A percentile compares a stretch with the other conserved stretches of the same genome.
Evolutionary conservation across 2,797 vertebrate genomes (phyloP).

Genomic region (Craterocephalus amniculus): DNA sequence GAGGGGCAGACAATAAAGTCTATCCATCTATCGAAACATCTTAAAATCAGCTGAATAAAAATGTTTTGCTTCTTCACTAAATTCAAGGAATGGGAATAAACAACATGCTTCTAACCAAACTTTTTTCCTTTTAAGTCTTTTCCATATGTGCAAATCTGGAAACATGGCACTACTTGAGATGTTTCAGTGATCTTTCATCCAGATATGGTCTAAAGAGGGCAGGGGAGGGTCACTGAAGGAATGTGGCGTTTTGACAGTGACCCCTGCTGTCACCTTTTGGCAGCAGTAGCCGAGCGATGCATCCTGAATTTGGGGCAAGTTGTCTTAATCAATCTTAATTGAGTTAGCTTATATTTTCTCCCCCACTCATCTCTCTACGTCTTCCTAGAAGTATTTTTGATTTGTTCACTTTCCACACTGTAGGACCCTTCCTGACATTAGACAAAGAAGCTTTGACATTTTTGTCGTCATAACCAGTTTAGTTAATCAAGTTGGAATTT

Average conservation of each 20-base stretch:
- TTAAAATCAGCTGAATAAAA: not conserved
- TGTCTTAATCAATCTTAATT: conserved; percentile 52
- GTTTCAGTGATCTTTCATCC: conserved; percentile 31
- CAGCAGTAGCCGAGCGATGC: conserved; percentile 11
- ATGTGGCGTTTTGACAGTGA: conserved; percentile 47
- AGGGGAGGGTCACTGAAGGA: conserved; percentile 48
- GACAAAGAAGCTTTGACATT: conserved; percentile 52
- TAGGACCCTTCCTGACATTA: conserved; percentile 9
- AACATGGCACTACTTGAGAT: conserved; percentile 32
- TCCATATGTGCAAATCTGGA: conserved; percentile 28
- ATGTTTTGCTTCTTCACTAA: not conserved
- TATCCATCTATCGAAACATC: too few relatives aligned
- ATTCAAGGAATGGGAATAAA: not conserved
- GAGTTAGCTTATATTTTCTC: conserved; percentile 25
- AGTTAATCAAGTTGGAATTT: conserved; percentile 53
- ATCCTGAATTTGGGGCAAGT: conserved; percentile 22
- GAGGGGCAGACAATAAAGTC: too few relatives aligned
- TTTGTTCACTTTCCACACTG: conserved; percentile 25
- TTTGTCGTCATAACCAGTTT: conserved; percentile 44
- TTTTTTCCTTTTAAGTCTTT: conserved; percentile 5
- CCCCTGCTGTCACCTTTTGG: conserved; percentile 50
- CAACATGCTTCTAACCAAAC: not conserved
- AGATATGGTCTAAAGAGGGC: conserved; percentile 40
- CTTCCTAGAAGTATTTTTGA: conserved; percentile 40
- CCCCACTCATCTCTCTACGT: conserved; percentile 1